Base-by-base conservation (phyloP, 2,797 vertebrate genomes). In the Crenichthys baileyi region DNA sequence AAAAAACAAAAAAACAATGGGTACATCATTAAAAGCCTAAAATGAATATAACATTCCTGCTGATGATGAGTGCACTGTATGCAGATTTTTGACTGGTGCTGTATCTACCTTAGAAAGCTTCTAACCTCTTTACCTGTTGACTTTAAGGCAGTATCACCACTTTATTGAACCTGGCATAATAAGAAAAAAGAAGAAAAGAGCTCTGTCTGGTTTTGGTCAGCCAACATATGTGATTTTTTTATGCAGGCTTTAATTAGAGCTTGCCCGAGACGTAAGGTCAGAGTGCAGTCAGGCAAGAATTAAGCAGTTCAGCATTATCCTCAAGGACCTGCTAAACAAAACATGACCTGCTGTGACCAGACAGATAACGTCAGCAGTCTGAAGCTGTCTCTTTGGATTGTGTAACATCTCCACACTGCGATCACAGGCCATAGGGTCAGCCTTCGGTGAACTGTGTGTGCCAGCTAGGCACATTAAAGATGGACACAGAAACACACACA, bases 391-490 rank as follows among this genome's bases (percentile, higher is more conserved):
- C 41, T 60, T 72, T 24, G 50, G 56, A 20, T 31, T 72, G 79
- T 83, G 65, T 72, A 78, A 60, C 76, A 63, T 70, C 55, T 53
- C 60, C 55, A 50, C 71, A 50, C 55, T n/a, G 1, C 63, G 31
- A 46, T 76, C 77, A 6, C 65, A 73, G n/a, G 58, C 15, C 24
- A 70, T 29, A 4, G 70, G 65, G 71, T 67, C 15, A 83, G 26
- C 48, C 29, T 68, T 53, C 73, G 31, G 51, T 63, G 56, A 65
- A 51, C 20, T n/a, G 58, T 26, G 15, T 74, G 78, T 31, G 83
- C 77, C 55, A 83, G 79, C 82, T 79, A 68, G n/a, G 72, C 46
- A 76, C 83, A 84, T 79, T 83, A 83, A 39, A n/a, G 18, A 65
- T 81, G 78, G 77, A 83, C 24, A n/a, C 39, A n/a, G 24, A 58